These are phyloP conservation scores for Quadriops clusia DNA, from an alignment of 2,888 invertebrate genomes.

Conservation along the genomic window DNA sequence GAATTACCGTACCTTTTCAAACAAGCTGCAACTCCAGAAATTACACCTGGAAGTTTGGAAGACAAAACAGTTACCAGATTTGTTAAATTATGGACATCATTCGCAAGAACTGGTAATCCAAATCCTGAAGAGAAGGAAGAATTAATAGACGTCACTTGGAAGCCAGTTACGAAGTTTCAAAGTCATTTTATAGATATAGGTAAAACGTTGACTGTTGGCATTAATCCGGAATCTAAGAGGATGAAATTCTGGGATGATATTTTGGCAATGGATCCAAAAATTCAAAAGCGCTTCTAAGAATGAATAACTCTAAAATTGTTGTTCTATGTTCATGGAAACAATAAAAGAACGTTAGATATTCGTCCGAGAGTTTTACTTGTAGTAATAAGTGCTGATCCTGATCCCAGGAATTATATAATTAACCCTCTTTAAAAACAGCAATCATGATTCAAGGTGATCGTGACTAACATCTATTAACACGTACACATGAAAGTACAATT, in stretches of 20 bases:
- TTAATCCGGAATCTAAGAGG: constrained; percentile 22
- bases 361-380: too few relatives aligned
- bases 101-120: constrained; percentile 24
- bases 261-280: too few relatives aligned
- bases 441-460: too few relatives aligned
- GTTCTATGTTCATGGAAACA: too few relatives aligned
- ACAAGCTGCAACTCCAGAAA: constrained; percentile 13
- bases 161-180: constrained; percentile 18
- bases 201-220: constrained; percentile 18
- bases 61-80: constrained; percentile 17
- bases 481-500: too few relatives aligned
- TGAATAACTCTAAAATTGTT: too few relatives aligned
- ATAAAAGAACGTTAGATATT: too few relatives aligned
- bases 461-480: too few relatives aligned
- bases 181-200: constrained; percentile 26
- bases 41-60: constrained; percentile 16
- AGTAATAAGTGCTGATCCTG: too few relatives aligned
- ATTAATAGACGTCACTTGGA: constrained; percentile 19
- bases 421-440: too few relatives aligned
- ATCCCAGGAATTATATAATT: too few relatives aligned
- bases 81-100: constrained; percentile 24
- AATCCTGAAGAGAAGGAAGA: constrained; percentile 14
- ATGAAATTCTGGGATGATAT: constrained; percentile 25
- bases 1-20: constrained; percentile 26
- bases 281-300: too few relatives aligned